Evolutionary conservation across 2,113 vertebrate species (phyloP).

Genomic region (Butorides virescens): DNA sequence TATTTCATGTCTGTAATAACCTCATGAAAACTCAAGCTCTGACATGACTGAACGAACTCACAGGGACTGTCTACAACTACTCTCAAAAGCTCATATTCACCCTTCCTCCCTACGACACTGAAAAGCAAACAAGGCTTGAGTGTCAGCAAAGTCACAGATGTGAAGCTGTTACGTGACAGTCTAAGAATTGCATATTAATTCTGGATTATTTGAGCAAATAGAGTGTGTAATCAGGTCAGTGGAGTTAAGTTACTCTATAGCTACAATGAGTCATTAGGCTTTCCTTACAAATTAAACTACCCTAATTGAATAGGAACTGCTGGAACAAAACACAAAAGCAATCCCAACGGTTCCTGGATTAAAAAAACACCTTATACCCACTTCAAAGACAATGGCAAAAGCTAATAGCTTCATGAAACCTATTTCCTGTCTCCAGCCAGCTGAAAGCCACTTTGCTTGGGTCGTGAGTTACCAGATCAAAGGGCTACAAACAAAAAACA

Average conservation of each 20-base stretch:
- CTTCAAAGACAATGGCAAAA: constrained; percentile 22
- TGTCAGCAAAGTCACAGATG: neutral
- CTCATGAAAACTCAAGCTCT: neutral
- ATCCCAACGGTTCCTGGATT: neutral
- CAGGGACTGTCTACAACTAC: neutral
- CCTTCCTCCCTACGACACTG: neutral
- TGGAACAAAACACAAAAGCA: neutral
- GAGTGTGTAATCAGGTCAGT: neutral
- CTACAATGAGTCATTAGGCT: neutral
- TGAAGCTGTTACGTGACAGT: neutral
- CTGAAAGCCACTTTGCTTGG: neutral
- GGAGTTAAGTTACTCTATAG: neutral
- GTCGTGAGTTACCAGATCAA: neutral
- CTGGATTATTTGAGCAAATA: neutral
- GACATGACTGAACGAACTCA: neutral
- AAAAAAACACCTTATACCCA: neutral
- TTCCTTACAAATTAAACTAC: neutral
- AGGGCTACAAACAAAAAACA: neutral
- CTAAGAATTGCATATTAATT: neutral
- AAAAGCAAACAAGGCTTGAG: neutral
- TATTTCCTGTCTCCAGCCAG: neutral
- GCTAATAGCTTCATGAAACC: neutral
- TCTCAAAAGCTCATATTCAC: neutral
- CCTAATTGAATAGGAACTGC: neutral
- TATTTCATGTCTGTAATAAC: neutral